Base-by-base conservation (phyloP, 2,113 vertebrate genomes). In the Dendropsophus ebraccatus region DNA sequence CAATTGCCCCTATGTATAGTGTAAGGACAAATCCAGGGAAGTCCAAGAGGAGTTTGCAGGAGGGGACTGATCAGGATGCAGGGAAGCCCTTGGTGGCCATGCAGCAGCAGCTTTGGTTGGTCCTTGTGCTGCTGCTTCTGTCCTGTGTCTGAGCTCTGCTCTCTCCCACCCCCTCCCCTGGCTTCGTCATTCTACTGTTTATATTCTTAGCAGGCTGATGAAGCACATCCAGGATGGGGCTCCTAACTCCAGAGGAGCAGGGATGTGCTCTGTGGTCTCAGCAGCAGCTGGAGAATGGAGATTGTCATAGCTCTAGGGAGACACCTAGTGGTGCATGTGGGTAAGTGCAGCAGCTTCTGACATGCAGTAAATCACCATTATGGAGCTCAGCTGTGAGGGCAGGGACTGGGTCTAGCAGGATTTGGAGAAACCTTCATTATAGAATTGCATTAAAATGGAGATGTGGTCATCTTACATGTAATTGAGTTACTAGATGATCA, bases 131-230 rank as follows among this genome's bases (percentile, higher is more conserved):
- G 70, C 41, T 77, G 17, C 56, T 77, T 65, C 54, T 35, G 19
- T 78, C 16, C 54, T 41, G 35, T 28, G 62, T 21, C 65, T 37
- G 78, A 16, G 49, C 30, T 23, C 8, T 73, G 49, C 11, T 49
- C 80, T 62, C 50, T 76, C 54, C 69, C 70, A 23, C 23, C 65
- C 80, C 69, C 56, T 32, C 23, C 65, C 80, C 76, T 62, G 35
- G 25, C 69, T 30, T 69, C 73, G 73, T 77, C 73, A 76, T 65
- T 67, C 72, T 76, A 62, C 21, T 77, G 83, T 67, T 85, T 77
- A 77, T 77, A 65, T 84, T 76, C 70, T 76, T 85, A 75, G 37
- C 45, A 35, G 32, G 58, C 67, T 69, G 84, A 85, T 85, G 84
- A 78, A 50, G 84, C 74, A 79, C 60, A 79, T 78, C 69, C 75